Percentiles rank a stretch among this genome's conserved stretches.
Conservation (phyloP, 1,140 invertebrate species). For the Gonioctena quinquepunctata region DNA sequence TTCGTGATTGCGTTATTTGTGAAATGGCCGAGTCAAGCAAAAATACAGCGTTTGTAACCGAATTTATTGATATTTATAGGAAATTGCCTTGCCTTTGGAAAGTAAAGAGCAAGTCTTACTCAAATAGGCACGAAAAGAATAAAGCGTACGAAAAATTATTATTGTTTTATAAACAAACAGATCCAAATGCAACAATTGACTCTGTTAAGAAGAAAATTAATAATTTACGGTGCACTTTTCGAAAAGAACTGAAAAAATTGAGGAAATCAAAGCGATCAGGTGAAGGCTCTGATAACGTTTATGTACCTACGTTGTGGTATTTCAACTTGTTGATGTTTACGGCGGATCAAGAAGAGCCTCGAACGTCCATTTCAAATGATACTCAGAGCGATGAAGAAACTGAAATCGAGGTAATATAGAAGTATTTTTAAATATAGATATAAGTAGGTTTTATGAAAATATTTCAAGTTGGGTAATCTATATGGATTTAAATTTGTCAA, state of each 20-base stretch:
- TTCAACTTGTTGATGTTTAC: neutral
- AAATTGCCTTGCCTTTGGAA: neutral
- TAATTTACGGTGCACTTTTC: neutral
- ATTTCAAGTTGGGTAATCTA: too few species aligned
- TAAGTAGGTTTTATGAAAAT: neutral
- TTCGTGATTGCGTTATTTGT: neutral
- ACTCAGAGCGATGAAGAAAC: neutral
- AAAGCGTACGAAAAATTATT: neutral
- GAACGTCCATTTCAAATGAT: neutral
- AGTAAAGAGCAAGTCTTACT: neutral
- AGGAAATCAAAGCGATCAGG: neutral
- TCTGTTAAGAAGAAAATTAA: constrained; percentile 28
- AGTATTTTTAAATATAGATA: neutral
- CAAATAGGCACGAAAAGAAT: neutral
- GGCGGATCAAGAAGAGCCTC: neutral
- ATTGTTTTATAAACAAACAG: neutral
- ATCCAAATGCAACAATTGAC: constrained; percentile 38
- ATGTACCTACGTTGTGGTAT: neutral
- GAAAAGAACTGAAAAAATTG: neutral
- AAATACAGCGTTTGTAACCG: neutral
- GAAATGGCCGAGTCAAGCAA: neutral
- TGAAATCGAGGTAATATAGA: neutral
- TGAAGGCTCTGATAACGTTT: constrained; percentile 15
- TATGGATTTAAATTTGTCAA: too few species aligned
- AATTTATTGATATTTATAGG: neutral